Evolutionary conservation across 2,113 vertebrate genomes (phyloP).

Genomic region (Paedocypris sp.): DNA sequence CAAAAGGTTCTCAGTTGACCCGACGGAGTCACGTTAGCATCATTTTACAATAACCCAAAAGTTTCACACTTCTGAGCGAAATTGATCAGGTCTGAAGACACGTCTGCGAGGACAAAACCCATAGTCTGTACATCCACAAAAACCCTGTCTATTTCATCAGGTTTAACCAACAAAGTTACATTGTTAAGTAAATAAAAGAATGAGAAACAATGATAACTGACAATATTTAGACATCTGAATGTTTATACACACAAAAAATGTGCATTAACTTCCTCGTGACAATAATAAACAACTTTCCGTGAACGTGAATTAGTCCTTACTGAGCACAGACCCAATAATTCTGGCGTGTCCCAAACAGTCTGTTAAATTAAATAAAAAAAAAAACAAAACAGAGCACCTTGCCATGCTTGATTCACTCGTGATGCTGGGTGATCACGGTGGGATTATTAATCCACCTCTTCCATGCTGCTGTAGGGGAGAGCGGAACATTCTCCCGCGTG

Average conservation of each 20-base stretch:
- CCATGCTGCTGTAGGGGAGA: constrained; percentile 94
- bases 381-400: constrained; percentile 24
- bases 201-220: constrained; percentile 14
- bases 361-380: neutral
- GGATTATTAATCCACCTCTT: constrained; percentile 83
- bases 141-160: neutral
- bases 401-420: constrained; percentile 25
- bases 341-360: neutral
- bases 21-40: too few relatives aligned
- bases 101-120: neutral
- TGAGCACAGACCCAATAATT: too few relatives aligned
- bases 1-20: too few relatives aligned
- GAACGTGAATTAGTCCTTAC: too few relatives aligned
- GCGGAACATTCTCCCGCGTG: constrained; percentile 68
- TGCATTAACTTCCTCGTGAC: too few relatives aligned
- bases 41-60: constrained; percentile 32
- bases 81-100: constrained; percentile 30
- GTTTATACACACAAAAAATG: too few relatives aligned
- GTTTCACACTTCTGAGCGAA: constrained; percentile 12
- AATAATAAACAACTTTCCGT: too few relatives aligned
- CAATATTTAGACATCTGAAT: too few relatives aligned
- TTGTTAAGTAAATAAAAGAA: constrained; percentile 25
- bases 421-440: constrained; percentile 16
- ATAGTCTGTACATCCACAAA: constrained; percentile 25
- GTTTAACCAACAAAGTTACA: neutral